Conservation (phyloP, 2,797 vertebrate species). For the Tangara arthus region DNA sequence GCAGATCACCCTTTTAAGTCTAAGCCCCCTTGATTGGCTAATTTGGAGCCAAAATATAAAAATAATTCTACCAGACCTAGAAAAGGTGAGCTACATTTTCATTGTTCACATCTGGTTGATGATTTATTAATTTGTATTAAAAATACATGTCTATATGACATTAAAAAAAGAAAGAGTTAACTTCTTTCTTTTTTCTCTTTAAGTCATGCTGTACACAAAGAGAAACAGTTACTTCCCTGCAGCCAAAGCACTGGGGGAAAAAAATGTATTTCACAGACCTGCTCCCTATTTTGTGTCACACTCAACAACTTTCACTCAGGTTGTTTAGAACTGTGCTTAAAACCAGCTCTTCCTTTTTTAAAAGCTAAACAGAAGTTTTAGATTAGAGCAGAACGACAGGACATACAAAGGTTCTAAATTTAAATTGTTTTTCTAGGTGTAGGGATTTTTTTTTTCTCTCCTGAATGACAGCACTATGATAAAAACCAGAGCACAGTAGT, state of each 20-base stretch:
- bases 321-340: background rate
- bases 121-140: background rate
- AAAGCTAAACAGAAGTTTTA: background rate
- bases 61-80: background rate
- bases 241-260: background rate
- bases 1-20: background rate
- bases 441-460: rapidly evolving
- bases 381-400: background rate
- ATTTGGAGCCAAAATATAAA: background rate
- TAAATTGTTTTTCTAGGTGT: constrained; percentile 15
- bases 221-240: background rate
- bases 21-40: background rate
- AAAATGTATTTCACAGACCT: background rate
- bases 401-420: constrained; percentile 15
- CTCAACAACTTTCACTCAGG: background rate
- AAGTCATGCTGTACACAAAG: background rate
- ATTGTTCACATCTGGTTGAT: background rate
- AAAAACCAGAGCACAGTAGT: constrained; percentile 30
- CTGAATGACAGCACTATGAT: background rate
- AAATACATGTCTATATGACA: background rate
- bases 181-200: no score
- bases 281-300: background rate
- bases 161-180: background rate
- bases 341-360: background rate
- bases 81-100: background rate